These are phyloP conservation scores for Eudasyphora cyanicolor DNA, from an alignment of 2,888 invertebrate genomes.

Conservation along the genomic window DNA sequence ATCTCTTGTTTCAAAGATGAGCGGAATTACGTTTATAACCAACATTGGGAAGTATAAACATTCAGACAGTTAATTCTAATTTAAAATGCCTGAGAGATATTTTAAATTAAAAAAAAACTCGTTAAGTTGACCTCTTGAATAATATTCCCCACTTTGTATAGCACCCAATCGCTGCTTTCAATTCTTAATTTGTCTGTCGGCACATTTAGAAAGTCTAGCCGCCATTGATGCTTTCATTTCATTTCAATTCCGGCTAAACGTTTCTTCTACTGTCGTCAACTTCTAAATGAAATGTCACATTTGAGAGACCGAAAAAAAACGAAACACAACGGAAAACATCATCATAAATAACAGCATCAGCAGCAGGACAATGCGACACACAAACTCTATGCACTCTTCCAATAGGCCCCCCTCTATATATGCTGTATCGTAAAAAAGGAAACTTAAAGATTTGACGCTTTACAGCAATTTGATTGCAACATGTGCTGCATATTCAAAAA, in stretches of 20 bases:
- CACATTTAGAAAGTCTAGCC: slow-evolving; percentile 8
- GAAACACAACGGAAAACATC: slow-evolving; percentile 44
- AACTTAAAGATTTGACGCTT: slow-evolving; percentile 66
- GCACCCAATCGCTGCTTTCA: background rate
- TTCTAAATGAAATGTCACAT: slow-evolving; percentile 63
- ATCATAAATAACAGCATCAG: slow-evolving; percentile 63
- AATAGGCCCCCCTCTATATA: too few relatives aligned
- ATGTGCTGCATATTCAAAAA: slow-evolving; percentile 66
- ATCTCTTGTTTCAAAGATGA: too few relatives aligned
- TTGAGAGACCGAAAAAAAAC: slow-evolving; percentile 39
- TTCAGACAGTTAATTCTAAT: too few relatives aligned
- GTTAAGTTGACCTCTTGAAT: too few relatives aligned
- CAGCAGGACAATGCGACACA: background rate
- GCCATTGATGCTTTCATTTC: slow-evolving; percentile 1
- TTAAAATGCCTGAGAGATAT: too few relatives aligned
- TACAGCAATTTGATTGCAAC: slow-evolving; percentile 67
- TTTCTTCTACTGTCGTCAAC: background rate
- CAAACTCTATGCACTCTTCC: background rate
- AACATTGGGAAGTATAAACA: too few relatives aligned
- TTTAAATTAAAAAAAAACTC: too few relatives aligned
- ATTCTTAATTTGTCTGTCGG: background rate
- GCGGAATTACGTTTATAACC: too few relatives aligned
- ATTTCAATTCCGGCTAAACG: background rate
- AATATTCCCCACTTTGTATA: too few relatives aligned
- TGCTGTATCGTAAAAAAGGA: slow-evolving; percentile 18